These are phyloP conservation scores for Theristicus caerulescens DNA, from an alignment of 2,113 vertebrate species.

Conservation along the genomic window DNA sequence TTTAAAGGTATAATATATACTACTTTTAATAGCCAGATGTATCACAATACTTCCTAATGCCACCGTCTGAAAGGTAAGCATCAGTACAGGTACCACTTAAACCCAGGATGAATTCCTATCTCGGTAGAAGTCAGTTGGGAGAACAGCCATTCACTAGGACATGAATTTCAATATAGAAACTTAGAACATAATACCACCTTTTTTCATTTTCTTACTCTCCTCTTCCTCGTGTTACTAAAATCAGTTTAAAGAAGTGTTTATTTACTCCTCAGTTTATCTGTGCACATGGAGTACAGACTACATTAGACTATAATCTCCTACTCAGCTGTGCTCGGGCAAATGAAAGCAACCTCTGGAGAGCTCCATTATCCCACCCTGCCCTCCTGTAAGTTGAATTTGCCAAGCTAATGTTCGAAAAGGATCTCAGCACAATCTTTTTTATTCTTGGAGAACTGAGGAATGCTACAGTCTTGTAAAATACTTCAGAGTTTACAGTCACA, in stretches of 20 bases:
- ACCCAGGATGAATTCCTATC: neutral
- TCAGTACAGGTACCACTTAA: neutral
- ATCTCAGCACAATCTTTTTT: neutral
- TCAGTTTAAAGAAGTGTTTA: neutral
- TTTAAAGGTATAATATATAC: neutral
- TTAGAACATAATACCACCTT: neutral
- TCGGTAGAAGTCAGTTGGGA: neutral
- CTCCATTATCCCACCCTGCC: neutral
- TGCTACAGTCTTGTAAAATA: neutral
- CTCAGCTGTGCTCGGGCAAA: neutral
- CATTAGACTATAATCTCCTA: neutral
- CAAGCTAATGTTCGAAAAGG: neutral
- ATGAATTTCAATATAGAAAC: neutral
- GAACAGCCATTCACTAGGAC: neutral
- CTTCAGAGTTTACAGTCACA: neutral
- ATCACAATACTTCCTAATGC: fast-evolving
- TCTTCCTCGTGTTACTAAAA: neutral
- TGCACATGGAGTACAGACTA: neutral
- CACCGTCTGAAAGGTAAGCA: neutral
- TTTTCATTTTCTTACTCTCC: neutral
- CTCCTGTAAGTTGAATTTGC: neutral
- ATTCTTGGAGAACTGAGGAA: neutral
- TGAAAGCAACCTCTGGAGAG: neutral
- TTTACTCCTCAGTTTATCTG: neutral
- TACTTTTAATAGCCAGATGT: neutral